phyloP scores from a whole-genome alignment of 1,140 invertebrate genomes.

The Reticulitermes speratus region DNA sequence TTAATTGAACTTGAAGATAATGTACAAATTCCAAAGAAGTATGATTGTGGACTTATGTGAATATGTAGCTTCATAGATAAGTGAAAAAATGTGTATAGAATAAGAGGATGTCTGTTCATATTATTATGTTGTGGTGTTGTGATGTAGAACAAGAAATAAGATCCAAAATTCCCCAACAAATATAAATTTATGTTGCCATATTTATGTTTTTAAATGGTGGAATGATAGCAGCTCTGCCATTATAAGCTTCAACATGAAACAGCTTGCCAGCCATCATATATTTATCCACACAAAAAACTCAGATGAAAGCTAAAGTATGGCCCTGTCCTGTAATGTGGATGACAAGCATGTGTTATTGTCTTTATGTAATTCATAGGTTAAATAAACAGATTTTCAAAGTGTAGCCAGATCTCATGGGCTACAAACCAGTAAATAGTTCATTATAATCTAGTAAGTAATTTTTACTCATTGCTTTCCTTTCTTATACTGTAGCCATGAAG shows the following conservation, averaged over 20 bases:
- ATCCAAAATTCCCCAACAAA: neutral
- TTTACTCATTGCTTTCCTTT: too few relatives aligned
- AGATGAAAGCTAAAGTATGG: neutral
- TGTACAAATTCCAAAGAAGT: conserved; percentile 33
- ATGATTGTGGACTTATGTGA: conserved; percentile 18
- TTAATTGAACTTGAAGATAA: conserved; percentile 23
- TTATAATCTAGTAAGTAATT: neutral
- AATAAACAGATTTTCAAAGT: conserved; percentile 30
- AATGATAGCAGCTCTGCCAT: neutral
- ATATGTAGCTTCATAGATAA: conserved; percentile 23
- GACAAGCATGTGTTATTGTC: conserved; percentile 19
- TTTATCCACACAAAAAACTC: conserved; percentile 19
- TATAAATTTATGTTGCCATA: neutral
- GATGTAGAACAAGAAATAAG: conserved; percentile 18
- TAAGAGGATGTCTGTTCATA: conserved; percentile 17
- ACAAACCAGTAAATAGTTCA: neutral
- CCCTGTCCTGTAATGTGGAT: conserved; percentile 8
- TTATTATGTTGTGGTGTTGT: conserved; percentile 26
- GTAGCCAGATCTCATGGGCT: neutral
- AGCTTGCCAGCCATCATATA: neutral
- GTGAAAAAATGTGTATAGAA: conserved; percentile 15
- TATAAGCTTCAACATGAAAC: neutral
- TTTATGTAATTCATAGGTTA: conserved; percentile 29
- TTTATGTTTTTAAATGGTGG: neutral
- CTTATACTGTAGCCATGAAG: too few relatives aligned